Conservation (phyloP, 2,888 invertebrate species). For the Hirtodrosophila duncani region DNA sequence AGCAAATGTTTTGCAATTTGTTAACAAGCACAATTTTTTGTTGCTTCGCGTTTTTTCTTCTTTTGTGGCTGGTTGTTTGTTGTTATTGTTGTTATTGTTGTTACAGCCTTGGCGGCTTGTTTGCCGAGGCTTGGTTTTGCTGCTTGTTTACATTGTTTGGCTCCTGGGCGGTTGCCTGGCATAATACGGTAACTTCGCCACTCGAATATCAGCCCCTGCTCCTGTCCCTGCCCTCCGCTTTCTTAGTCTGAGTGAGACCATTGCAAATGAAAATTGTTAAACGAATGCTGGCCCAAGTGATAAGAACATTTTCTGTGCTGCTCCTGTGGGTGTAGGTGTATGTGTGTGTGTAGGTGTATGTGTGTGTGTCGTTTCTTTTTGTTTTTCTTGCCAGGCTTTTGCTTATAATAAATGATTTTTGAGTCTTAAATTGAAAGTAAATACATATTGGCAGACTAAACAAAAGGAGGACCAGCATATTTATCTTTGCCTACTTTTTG, state of each 20-base stretch:
- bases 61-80: conserved; percentile 34
- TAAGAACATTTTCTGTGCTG: too few species aligned
- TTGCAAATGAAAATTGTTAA: conserved; percentile 62
- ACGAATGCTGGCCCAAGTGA: conserved; percentile 61
- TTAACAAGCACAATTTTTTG: conserved; percentile 68
- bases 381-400: too few species aligned
- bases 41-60: conserved; percentile 1
- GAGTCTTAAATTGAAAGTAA: conserved; percentile 61
- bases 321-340: conserved; percentile 12
- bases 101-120: conserved; percentile 48
- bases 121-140: conserved; percentile 35
- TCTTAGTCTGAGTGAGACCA: too few species aligned
- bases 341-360: conserved; percentile 7
- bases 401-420: conserved; percentile 59
- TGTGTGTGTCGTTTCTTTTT: too few species aligned
- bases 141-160: conserved; percentile 63
- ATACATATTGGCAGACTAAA: conserved; percentile 50
- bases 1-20: conserved; percentile 72
- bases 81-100: conserved; percentile 49
- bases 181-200: too few species aligned
- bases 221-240: conserved; percentile 5
- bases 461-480: too few species aligned
- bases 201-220: too few species aligned
- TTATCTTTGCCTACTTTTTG: too few species aligned
- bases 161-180: not conserved